These are phyloP conservation scores for Bovichtus variegatus DNA, from an alignment of 2,797 vertebrate genomes.

Conservation along the genomic window DNA sequence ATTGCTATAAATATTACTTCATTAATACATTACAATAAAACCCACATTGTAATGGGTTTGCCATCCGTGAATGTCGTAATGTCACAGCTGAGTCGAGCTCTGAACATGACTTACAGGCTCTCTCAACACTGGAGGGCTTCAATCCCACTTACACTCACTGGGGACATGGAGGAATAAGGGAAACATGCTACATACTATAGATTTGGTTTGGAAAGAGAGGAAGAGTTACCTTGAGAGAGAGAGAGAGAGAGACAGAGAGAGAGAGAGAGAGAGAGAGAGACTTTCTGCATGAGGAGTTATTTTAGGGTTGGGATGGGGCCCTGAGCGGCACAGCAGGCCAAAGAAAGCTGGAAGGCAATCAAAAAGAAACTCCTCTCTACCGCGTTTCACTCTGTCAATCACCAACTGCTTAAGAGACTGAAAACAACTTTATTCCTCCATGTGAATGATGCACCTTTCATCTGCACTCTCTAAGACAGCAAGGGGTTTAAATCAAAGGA, in stretches of 20 bases:
- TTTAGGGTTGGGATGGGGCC: conserved; percentile 68
- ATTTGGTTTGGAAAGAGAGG: conserved; percentile 43
- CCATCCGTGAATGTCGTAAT: conserved; percentile 5
- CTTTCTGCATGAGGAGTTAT: conserved; percentile 72
- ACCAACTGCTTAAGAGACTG: conserved; percentile 66
- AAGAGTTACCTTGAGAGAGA: conserved; percentile 47
- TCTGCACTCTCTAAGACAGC: conserved; percentile 50
- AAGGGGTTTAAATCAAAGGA: conserved; percentile 66
- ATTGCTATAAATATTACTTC: background rate
- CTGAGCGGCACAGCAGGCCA: conserved; percentile 73
- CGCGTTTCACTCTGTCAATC: conserved; percentile 73
- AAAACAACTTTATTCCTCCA: conserved; percentile 76
- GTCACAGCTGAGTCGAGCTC: conserved; percentile 10
- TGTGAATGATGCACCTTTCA: conserved; percentile 76
- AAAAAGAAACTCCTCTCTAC: conserved; percentile 73
- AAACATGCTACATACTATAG: conserved; percentile 44
- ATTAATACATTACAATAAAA: conserved; percentile 5
- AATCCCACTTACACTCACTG: conserved; percentile 36
- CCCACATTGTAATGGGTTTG: background rate
- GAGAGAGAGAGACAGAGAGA: conserved; percentile 15
- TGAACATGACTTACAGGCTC: conserved; percentile 46
- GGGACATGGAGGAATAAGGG: conserved; percentile 48
- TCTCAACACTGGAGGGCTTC: conserved; percentile 43
- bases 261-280: conserved; percentile 36
- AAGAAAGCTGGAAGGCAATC: conserved; percentile 81